Evolutionary conservation across 35 echinoderm and acorn worm species (phyloP), one percentile per base, ranked within the genome.

Genomic region (Ophioderma brevispina): DNA sequence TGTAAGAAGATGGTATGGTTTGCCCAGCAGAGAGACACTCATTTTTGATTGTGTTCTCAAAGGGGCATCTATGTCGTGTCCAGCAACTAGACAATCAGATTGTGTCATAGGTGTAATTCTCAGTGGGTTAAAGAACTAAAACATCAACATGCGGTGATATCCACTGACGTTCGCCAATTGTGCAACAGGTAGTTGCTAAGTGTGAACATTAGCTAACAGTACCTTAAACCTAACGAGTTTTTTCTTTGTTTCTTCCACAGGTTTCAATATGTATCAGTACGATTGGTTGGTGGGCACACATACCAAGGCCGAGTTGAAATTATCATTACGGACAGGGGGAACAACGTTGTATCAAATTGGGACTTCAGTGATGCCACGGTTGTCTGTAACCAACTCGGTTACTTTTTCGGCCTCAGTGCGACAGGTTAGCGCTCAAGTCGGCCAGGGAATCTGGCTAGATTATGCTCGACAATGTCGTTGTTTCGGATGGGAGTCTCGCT

Each of bases 221-320:
- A n/a, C n/a, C n/a, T n/a, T n/a, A n/a, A n/a, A n/a, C n/a, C n/a
- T n/a, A n/a, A n/a, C n/a, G n/a, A n/a, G n/a, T n/a, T n/a, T n/a
- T n/a, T n/a, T n/a, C n/a, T n/a, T n/a, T n/a, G n/a, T n/a, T 46
- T 17, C 17, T 46, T 46, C 17, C 23, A 70, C 28, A 70, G 59
- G 59, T 25, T 70, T n/a, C n/a, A n/a, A n/a, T n/a, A 70, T 30
- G 15, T 25, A 70, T 25, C 59, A 25, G 59, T 70, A 2, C 84
- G 84, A 25, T 31, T 86, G 13, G 63, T 86, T 37, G 84, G 35
- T 40, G 63, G 84, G 13, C 35, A 33, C 25, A 2, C 84, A 5
- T 37, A 15, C 36, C 75, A 88, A 35, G 86, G 86, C 31, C 86
- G 86, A 0, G 76, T 88, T 33, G 86, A 88, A 64, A 76, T 88